phyloP scores from a whole-genome alignment of 1,140 invertebrate genomes.

The Drosophila pruinosa region DNA sequence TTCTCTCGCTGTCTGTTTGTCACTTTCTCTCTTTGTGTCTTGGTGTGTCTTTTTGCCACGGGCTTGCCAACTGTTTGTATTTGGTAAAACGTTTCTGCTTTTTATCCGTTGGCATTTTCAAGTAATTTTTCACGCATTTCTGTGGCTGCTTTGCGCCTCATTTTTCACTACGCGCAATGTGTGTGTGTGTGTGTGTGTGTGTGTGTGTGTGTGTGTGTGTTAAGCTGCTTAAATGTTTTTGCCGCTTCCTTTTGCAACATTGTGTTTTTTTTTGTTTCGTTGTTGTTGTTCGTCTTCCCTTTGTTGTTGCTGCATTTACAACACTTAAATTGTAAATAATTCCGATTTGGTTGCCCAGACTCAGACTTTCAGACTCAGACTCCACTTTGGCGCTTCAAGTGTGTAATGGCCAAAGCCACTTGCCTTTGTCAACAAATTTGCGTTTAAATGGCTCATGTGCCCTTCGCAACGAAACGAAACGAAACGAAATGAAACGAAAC shows the following conservation, averaged over 20 bases:
- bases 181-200: constrained; percentile 27
- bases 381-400: constrained; percentile 35
- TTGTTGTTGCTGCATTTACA: constrained; percentile 66
- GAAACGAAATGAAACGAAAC: background rate
- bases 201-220: constrained; percentile 48
- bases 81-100: constrained; percentile 38
- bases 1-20: constrained; percentile 3
- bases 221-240: constrained; percentile 77
- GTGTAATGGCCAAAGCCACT: constrained; percentile 78
- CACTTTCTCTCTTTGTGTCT: constrained; percentile 4
- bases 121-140: constrained; percentile 80
- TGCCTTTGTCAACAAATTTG: constrained; percentile 79
- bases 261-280: constrained; percentile 46
- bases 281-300: background rate
- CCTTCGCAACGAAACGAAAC: background rate
- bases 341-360: constrained; percentile 52
- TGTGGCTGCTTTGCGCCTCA: constrained; percentile 77
- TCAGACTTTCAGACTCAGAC: constrained; percentile 3
- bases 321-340: constrained; percentile 80
- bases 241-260: constrained; percentile 64
- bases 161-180: constrained; percentile 57
- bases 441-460: constrained; percentile 70
- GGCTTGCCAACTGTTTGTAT: constrained; percentile 45
- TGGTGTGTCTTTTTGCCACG: constrained; percentile 19
- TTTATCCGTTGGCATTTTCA: constrained; percentile 73